Conservation (phyloP, 2,888 invertebrate species). For the Corythucha ciliata region DNA sequence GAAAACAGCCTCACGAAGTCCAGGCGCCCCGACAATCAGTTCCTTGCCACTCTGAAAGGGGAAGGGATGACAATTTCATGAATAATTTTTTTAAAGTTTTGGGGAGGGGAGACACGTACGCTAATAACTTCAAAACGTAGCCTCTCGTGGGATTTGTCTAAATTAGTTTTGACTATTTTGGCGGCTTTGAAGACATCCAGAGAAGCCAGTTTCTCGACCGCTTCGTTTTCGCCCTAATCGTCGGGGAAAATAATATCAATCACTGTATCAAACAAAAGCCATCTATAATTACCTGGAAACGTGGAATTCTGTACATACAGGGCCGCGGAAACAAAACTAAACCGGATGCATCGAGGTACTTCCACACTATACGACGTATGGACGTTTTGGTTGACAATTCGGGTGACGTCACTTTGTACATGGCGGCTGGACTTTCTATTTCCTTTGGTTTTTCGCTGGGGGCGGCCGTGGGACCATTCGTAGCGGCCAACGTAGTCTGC, state of each 20-base stretch:
- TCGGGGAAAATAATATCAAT: no score
- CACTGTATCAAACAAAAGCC: no score
- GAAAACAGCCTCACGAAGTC: constrained; percentile 30
- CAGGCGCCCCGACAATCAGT: constrained; percentile 29
- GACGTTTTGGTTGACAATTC: constrained; percentile 26
- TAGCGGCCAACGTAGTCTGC: no score
- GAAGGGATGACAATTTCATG: background rate
- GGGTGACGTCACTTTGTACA: no score
- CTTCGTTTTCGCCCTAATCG: constrained; percentile 59
- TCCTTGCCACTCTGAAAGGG: constrained; percentile 26
- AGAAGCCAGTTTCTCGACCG: constrained; percentile 57
- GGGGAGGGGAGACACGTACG: constrained; percentile 36
- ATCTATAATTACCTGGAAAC: constrained; percentile 61
- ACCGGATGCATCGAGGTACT: constrained; percentile 22
- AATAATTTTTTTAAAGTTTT: background rate
- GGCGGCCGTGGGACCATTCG: no score
- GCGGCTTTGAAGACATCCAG: constrained; percentile 68
- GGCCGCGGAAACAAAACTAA: constrained; percentile 55
- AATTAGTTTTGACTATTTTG: constrained; percentile 56
- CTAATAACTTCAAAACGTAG: constrained; percentile 53
- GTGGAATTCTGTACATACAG: constrained; percentile 67
- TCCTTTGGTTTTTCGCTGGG: no score
- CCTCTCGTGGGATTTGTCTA: constrained; percentile 73
- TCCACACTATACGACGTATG: constrained; percentile 25
- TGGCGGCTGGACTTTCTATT: no score